Percentiles rank a stretch among this genome's conserved stretches.
phyloP scores from a whole-genome alignment of 2,888 invertebrate genomes.

The Mythimna ferrago region DNA sequence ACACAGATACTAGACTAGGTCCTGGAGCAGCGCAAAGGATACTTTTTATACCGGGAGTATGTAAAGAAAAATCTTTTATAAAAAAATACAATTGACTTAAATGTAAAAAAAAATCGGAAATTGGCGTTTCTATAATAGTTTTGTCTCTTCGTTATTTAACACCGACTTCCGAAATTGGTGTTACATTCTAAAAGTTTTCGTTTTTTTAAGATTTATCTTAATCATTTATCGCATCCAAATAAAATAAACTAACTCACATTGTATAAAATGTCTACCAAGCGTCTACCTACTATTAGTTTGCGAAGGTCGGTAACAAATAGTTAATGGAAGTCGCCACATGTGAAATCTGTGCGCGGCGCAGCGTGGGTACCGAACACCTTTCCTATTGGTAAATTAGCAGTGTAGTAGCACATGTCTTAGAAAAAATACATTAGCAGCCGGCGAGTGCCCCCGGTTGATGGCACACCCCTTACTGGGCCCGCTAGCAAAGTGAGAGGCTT shows the following conservation, averaged over 20 bases:
- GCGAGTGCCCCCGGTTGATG: conserved; percentile 79
- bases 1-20: too few species aligned
- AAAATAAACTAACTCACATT: neutral
- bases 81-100: too few species aligned
- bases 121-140: too few species aligned
- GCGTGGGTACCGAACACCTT: conserved; percentile 66
- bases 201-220: neutral
- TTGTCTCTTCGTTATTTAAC: too few species aligned
- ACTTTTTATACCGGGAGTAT: too few species aligned
- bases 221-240: neutral
- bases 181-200: too few species aligned
- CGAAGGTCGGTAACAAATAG: conserved; percentile 53
- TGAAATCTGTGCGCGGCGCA: conserved; percentile 59
- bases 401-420: conserved; percentile 84
- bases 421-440: conserved; percentile 89
- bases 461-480: conserved; percentile 53
- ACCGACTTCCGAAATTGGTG: too few species aligned
- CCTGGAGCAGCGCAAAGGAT: too few species aligned
- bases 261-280: neutral
- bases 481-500: conserved; percentile 26
- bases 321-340: conserved; percentile 61
- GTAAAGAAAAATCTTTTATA: too few species aligned
- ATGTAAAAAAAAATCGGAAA: too few species aligned
- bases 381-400: conserved; percentile 84
- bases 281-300: conserved; percentile 23